Evolutionary conservation across 2,888 invertebrate genomes (phyloP).

Genomic region (Phaonia tiefii): DNA sequence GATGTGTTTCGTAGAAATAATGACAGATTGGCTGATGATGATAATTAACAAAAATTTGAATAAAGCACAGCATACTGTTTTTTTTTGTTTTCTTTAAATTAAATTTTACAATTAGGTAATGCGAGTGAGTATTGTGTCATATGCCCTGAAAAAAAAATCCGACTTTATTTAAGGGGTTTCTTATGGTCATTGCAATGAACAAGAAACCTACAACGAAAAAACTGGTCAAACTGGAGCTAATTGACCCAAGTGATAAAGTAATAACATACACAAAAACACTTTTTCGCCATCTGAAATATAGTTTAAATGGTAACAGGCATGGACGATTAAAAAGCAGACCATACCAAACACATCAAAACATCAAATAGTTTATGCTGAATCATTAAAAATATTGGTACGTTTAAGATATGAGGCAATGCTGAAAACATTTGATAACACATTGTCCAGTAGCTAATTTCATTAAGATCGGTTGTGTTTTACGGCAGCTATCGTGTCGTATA

Average conservation of each 20-base stretch:
- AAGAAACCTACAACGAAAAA: background rate
- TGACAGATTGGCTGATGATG: conserved; percentile 31
- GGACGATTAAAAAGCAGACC: background rate
- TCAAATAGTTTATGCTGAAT: too few species aligned
- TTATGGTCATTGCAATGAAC: background rate
- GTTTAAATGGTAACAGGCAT: background rate
- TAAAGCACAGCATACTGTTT: conserved; percentile 37
- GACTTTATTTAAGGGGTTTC: too few species aligned
- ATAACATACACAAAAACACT: conserved; percentile 28
- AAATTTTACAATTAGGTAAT: conserved; percentile 54
- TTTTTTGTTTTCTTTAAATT: conserved; percentile 16
- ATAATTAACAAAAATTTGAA: conserved; percentile 38
- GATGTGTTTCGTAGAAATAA: too few species aligned
- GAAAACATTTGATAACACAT: too few species aligned
- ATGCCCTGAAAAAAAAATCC: conserved; percentile 7
- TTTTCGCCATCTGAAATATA: conserved; percentile 23
- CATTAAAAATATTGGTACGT: too few species aligned
- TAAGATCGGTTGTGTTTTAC: too few species aligned
- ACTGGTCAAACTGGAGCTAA: conserved; percentile 44
- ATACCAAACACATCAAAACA: too few species aligned
- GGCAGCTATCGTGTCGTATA: too few species aligned
- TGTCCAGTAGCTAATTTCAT: too few species aligned
- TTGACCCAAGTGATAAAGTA: conserved; percentile 48
- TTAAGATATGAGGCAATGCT: too few species aligned
- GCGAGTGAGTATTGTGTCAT: conserved; percentile 14